Conservation (phyloP, 1,140 invertebrate genomes). For the Drosophila pandora region DNA sequence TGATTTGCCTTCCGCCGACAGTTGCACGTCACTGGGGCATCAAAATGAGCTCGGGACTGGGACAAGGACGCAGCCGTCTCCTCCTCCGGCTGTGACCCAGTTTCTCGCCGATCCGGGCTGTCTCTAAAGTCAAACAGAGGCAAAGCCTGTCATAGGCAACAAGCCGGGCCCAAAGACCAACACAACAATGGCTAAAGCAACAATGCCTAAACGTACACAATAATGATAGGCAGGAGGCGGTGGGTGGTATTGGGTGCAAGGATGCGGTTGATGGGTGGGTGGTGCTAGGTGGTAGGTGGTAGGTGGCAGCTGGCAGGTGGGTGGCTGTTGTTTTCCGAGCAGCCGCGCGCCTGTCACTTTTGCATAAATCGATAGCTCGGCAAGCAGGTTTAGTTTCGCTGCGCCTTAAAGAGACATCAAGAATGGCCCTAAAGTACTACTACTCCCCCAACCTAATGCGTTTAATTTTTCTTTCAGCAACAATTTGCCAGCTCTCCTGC, state of each 20-base stretch:
- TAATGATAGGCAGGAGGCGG: constrained; percentile 49
- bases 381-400: constrained; percentile 51
- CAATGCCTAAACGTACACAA: constrained; percentile 69
- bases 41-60: constrained; percentile 3
- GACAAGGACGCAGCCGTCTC: constrained; percentile 37
- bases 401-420: constrained; percentile 42
- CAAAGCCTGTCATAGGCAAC: constrained; percentile 55
- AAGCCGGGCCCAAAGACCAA: constrained; percentile 19
- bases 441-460: constrained; percentile 56
- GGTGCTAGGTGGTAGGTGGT: neutral
- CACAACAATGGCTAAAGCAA: constrained; percentile 53
- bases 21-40: constrained; percentile 43
- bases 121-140: constrained; percentile 54
- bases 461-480: constrained; percentile 77
- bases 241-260: neutral
- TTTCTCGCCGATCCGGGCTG: constrained; percentile 35
- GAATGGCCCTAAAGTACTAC: constrained; percentile 18
- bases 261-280: neutral
- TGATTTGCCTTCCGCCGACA: constrained; percentile 62
- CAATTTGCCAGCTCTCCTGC: constrained; percentile 54
- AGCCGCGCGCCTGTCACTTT: constrained; percentile 39
- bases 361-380: constrained; percentile 70
- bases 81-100: constrained; percentile 52
- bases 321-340: constrained; percentile 1
- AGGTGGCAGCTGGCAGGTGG: neutral